phyloP scores from a whole-genome alignment of 2,113 vertebrate species.

The Beaufortia kweichowensis region DNA sequence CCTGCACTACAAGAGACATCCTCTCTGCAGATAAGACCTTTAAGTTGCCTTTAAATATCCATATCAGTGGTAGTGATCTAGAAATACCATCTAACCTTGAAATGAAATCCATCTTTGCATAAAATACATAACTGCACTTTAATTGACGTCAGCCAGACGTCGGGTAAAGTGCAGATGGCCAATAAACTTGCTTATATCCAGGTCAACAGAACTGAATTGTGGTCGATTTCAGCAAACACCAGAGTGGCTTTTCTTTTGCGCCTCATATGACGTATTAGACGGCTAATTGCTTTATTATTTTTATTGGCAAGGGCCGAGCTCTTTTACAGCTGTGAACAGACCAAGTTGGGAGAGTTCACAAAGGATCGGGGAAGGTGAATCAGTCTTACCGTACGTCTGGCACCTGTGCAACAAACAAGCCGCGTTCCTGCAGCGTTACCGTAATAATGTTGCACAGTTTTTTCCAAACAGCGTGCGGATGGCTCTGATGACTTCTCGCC shows the following conservation, averaged over 20 bases:
- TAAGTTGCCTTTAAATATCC: background rate
- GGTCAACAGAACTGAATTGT: constrained; percentile 44
- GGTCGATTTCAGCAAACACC: constrained; percentile 37
- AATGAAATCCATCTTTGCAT: constrained; percentile 20
- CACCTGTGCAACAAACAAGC: constrained; percentile 60
- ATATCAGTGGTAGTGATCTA: background rate
- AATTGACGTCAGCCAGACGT: constrained; percentile 53
- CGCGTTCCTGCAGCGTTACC: constrained; percentile 56
- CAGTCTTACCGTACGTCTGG: constrained; percentile 64
- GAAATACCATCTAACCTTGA: constrained; percentile 40
- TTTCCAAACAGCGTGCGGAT: constrained; percentile 56
- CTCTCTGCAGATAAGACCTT: no score
- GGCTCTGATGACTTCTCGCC: constrained; percentile 46
- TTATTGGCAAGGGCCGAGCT: constrained; percentile 40
- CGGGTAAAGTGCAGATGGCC: constrained; percentile 42
- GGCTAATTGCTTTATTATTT: constrained; percentile 49
- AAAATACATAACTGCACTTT: constrained; percentile 26
- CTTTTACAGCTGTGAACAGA: constrained; percentile 45
- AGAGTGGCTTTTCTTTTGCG: constrained; percentile 31
- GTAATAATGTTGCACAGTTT: constrained; percentile 60
- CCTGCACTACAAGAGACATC: background rate
- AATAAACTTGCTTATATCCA: constrained; percentile 51
- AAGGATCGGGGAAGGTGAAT: constrained; percentile 58
- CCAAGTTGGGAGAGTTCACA: constrained; percentile 33
- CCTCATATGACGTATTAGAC: constrained; percentile 44